A percentile compares a stretch with the other conserved stretches of the same genome.
phyloP scores from a whole-genome alignment of 2,797 vertebrate species.

The Myoxocephalus aenaeus region DNA sequence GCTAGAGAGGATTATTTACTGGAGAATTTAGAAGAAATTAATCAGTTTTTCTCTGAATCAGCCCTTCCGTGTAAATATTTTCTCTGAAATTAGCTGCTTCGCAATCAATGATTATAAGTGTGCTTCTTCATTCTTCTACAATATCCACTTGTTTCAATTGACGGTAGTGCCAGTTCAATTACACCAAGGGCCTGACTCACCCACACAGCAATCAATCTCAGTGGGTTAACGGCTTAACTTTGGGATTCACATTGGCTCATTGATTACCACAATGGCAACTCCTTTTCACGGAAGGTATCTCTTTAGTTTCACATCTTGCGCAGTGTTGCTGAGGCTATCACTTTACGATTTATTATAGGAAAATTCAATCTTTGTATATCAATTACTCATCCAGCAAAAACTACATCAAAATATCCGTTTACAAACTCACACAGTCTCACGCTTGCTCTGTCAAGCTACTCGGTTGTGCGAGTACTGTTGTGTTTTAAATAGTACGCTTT shows the following conservation, averaged over 20 bases:
- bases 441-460: neutral
- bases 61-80: slow-evolving; percentile 2
- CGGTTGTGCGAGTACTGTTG: neutral
- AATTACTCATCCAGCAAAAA: too few relatives aligned
- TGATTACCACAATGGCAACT: slow-evolving; percentile 30
- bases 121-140: neutral
- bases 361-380: neutral
- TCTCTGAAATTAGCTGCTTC: neutral
- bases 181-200: slow-evolving; percentile 28
- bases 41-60: neutral
- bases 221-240: slow-evolving; percentile 10
- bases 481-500: neutral
- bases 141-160: slow-evolving; percentile 8
- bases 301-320: slow-evolving; percentile 11
- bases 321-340: neutral
- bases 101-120: neutral
- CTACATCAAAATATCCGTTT: neutral
- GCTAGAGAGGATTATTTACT: neutral
- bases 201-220: slow-evolving; percentile 13
- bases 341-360: slow-evolving; percentile 3
- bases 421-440: neutral
- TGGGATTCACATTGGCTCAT: slow-evolving; percentile 32
- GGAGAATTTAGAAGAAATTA: rapidly evolving
- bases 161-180: slow-evolving; percentile 7
- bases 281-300: slow-evolving; percentile 27